These are phyloP conservation scores for Eclectus roratus DNA, from an alignment of 2,113 vertebrate genomes.

Conservation along the genomic window DNA sequence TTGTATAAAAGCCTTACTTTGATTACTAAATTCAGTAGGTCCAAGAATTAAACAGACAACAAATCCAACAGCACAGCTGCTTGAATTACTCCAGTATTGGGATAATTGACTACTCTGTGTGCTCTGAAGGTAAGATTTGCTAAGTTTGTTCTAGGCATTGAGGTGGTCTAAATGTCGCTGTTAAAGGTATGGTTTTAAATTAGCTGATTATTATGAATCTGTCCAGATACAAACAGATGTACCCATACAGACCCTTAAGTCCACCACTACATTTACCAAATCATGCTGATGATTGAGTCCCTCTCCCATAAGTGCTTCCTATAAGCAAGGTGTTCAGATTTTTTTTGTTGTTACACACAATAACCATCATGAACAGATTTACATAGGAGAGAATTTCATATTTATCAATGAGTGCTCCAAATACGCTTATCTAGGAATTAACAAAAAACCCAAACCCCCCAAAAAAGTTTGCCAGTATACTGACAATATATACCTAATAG, in stretches of 20 bases:
- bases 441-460: rapidly evolving
- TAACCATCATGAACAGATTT: neutral
- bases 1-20: neutral
- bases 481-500: neutral
- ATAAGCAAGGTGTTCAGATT: neutral
- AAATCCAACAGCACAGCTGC: neutral
- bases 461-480: neutral
- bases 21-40: neutral
- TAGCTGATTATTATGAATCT: neutral
- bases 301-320: neutral
- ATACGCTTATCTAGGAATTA: neutral
- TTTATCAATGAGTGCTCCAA: neutral
- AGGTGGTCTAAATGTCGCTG: neutral
- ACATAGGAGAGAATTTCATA: neutral
- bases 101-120: neutral
- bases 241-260: neutral
- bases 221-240: neutral
- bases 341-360: neutral
- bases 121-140: neutral
- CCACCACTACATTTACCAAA: neutral
- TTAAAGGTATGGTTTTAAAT: neutral
- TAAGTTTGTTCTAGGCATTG: neutral
- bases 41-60: neutral
- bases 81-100: neutral
- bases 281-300: neutral